A percentile compares a stretch with the other conserved stretches of the same genome.
Evolutionary conservation across 2,113 vertebrate genomes (phyloP).

Genomic region (Austrofundulus limnaeus): DNA sequence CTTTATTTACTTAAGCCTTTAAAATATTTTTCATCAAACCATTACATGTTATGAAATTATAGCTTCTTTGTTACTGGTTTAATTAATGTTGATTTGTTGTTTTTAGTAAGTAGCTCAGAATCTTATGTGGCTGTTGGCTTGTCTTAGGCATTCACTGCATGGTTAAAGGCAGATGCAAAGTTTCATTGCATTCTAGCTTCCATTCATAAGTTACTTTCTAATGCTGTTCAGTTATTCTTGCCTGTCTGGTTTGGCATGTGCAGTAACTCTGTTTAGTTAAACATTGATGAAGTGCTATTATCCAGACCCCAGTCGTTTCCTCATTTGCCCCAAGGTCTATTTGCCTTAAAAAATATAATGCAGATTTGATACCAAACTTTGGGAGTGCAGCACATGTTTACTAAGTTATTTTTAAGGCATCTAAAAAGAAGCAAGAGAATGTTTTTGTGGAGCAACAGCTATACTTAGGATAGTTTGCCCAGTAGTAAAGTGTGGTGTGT

Average conservation of each 20-base stretch:
- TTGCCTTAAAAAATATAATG: conserved; percentile 35
- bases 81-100: conserved; percentile 46
- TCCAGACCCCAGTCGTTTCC: conserved; percentile 52
- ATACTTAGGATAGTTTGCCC: conserved; percentile 73
- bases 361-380: conserved; percentile 25
- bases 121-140: conserved; percentile 25
- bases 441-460: conserved; percentile 59
- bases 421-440: conserved; percentile 53
- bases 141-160: conserved; percentile 41
- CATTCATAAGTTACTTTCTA: conserved; percentile 51
- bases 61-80: conserved; percentile 27
- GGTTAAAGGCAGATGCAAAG: conserved; percentile 12
- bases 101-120: conserved; percentile 27
- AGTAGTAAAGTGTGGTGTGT: conserved; percentile 75
- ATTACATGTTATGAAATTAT: conserved; percentile 31
- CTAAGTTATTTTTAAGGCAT: conserved; percentile 60
- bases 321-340: conserved; percentile 28
- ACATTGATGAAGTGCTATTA: conserved; percentile 69
- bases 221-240: conserved; percentile 54
- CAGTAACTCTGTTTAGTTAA: conserved; percentile 61
- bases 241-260: conserved; percentile 65
- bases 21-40: conserved; percentile 40
- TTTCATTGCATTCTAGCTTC: conserved; percentile 17
- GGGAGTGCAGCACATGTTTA: conserved; percentile 58
- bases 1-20: conserved; percentile 29